Base-by-base conservation (phyloP, 2,888 invertebrate genomes). In the Hypolimnas misippus region DNA sequence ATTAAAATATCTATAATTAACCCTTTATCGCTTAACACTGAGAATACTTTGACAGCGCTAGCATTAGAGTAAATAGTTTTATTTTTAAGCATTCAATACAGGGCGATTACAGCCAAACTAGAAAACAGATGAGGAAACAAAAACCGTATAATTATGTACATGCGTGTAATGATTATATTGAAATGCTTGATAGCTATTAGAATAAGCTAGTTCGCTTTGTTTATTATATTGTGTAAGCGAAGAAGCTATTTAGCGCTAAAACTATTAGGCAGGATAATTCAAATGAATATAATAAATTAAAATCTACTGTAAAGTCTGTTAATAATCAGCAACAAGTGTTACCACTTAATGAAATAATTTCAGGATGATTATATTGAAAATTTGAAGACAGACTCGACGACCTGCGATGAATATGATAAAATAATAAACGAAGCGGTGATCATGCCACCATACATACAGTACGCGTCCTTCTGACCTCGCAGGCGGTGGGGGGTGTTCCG, bases 401-500 rank as follows among this genome's bases (percentile, higher is more conserved):
- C n/a, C n/a, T 8, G 10, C 21, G 4, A 46, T n/a, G 51, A 42
- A 14, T 33, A 55, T 51, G 42, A 35, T 52, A 14, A 71, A 59
- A 57, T 63, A 73, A 68, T 49, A 67, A 70, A 84, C 70, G 70
- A 89, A 90, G 92, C 90, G 85, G 83, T 82, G 86, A 70, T 69
- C 79, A 82, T 83, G 84, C 83, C 87, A 83, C 87, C 82, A 92
- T 92, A 95, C 95, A 94, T 95, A 95, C 95, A 95, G 83, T 95
- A 95, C 85, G 91, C 89, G 90, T 94, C 94, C 93, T 94, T 94
- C 90, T 94, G 94, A 94, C 97, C 97, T 94, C 96, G 94, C 85
- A 97, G 95, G 81, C 97, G 94, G 74, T 93, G 87, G 82, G 97
- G 97, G 87, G 96, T 94, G 84, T 97, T 95, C 85, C 97, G 93